Base-by-base conservation (phyloP, 2,888 invertebrate species). In the Auanema sp. region DNA sequence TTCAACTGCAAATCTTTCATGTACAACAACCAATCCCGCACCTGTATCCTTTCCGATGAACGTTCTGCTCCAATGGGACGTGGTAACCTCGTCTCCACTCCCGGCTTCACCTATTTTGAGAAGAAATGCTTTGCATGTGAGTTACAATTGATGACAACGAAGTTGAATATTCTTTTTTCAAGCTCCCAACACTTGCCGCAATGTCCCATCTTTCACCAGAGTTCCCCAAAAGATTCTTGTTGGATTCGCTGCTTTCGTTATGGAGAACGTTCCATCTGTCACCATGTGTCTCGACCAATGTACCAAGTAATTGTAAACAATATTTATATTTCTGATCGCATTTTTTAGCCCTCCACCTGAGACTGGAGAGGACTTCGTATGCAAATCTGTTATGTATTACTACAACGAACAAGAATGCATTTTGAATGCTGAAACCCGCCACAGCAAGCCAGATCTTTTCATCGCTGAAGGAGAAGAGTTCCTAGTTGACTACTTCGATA, bases 321-420 rank as follows among this genome's bases (percentile, higher is more conserved):
- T 47, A 5, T 47, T 47, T 47, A 47, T 47, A 47, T 21, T 5
- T 10, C 16, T 47, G 14, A 43, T 5, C 11, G 10, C n/a, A n/a
- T n/a, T n/a, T 60, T 78, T 58, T 55, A 79, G 78, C 66, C 83
- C 83, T 52, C 83, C 83, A 25, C 80, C 83, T 55, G 83, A 83
- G 75, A 80, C 81, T 44, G 83, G 81, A 47, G 77, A 79, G 21
- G 76, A 75, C 60, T 81, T 82, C 68, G 75, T 75, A 42, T 83
- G 83, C 77, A 81, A 80, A 65, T 83, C 83, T n/a, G 83, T 78
- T 51, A 83, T 83, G 83, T 83, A 83, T 72, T 83, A 83, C 72
- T 83, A 83, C 78, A 83, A 82, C 65, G 82, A 83, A 60, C 76
- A 76, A 64, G 83, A 83, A 66, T 83, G 83, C 69, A 83, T 83